Evolutionary conservation across 2,797 vertebrate species (phyloP).

Genomic region (Nothura maculosa): DNA sequence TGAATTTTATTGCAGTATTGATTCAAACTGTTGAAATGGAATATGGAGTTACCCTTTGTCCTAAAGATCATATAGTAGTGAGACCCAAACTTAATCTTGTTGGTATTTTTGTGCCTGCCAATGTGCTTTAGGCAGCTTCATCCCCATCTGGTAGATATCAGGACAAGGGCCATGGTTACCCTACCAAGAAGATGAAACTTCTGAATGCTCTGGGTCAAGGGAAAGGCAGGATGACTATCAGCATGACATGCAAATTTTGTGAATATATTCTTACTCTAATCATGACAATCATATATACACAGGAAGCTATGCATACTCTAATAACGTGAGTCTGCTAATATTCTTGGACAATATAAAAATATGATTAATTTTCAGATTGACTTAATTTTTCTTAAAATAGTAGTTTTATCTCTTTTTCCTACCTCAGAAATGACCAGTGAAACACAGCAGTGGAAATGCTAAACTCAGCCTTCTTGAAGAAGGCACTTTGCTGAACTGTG

Average conservation of each 20-base stretch:
- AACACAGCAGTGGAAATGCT: neutral
- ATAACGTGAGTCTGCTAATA: neutral
- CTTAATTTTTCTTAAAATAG: neutral
- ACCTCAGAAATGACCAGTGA: neutral
- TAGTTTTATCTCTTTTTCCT: neutral
- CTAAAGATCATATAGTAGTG: neutral
- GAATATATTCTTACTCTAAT: neutral
- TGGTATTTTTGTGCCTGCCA: neutral
- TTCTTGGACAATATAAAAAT: neutral
- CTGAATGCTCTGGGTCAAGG: neutral
- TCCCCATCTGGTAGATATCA: neutral
- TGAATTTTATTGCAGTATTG: neutral
- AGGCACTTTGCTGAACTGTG: fast-evolving
- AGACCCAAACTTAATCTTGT: neutral
- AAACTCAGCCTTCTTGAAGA: neutral
- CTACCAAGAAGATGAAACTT: neutral
- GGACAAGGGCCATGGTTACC: neutral
- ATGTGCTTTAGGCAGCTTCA: neutral
- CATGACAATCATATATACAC: neutral
- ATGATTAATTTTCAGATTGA: neutral
- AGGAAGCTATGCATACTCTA: neutral
- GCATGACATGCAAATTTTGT: neutral
- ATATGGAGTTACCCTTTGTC: neutral
- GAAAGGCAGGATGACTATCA: neutral
- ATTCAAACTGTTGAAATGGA: neutral